phyloP scores from a whole-genome alignment of 2,113 vertebrate genomes.

The Sapayoa aenigma region DNA sequence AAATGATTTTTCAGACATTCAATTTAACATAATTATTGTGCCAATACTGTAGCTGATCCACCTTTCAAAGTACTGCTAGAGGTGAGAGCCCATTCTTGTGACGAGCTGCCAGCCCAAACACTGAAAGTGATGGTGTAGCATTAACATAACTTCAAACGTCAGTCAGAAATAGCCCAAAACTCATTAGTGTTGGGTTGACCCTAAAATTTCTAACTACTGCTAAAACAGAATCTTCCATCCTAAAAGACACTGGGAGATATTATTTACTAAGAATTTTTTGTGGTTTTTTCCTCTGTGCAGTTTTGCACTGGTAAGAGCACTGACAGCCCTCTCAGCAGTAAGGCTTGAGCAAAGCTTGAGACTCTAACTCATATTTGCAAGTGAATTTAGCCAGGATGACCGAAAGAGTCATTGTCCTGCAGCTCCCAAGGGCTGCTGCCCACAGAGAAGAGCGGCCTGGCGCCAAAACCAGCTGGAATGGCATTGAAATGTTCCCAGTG shows the following conservation, averaged over 20 bases:
- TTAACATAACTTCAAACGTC: background rate
- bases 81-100: background rate
- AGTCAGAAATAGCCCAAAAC: background rate
- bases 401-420: background rate
- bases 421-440: background rate
- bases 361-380: background rate
- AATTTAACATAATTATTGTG: background rate
- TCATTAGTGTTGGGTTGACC: background rate
- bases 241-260: background rate
- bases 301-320: background rate
- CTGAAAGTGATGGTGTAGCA: background rate
- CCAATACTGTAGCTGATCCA: background rate
- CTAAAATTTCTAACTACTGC: background rate
- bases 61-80: background rate
- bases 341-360: background rate
- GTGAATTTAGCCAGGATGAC: background rate
- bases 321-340: background rate
- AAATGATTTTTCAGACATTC: background rate
- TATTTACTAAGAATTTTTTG: background rate
- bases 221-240: background rate
- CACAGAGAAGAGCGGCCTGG: background rate
- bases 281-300: rapidly evolving
- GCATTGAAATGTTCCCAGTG: background rate
- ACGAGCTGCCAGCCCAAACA: background rate
- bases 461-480: background rate